Evolutionary conservation across 2,113 vertebrate genomes (phyloP).

Genomic region (Lophius piscatorius): DNA sequence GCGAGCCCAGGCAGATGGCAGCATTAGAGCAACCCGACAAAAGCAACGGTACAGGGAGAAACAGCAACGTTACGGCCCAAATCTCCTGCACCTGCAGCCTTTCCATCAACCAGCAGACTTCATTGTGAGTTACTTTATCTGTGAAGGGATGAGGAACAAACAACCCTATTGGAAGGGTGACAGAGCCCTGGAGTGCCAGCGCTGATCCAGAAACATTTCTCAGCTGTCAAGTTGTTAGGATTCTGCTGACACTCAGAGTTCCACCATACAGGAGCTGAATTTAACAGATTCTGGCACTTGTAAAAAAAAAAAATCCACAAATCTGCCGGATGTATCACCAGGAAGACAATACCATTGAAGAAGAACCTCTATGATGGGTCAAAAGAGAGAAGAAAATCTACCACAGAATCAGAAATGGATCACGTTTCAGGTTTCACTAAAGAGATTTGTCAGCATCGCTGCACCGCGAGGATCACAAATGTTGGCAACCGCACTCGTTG

Average conservation of each 20-base stretch:
- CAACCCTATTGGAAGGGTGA: slow-evolving; percentile 52
- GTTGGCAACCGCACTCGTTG: too few species aligned
- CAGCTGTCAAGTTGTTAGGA: slow-evolving; percentile 44
- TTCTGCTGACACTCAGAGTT: slow-evolving; percentile 33
- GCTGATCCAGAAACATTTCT: slow-evolving; percentile 42
- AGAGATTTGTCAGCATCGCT: too few species aligned
- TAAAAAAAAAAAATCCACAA: slow-evolving; percentile 10
- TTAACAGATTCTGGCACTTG: background rate
- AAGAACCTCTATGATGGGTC: background rate
- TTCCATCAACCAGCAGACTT: slow-evolving; percentile 33
- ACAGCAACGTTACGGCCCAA: too few species aligned
- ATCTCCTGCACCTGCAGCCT: slow-evolving; percentile 8
- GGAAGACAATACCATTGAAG: background rate
- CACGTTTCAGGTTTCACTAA: too few species aligned
- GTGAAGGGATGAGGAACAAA: slow-evolving; percentile 52
- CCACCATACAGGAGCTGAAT: slow-evolving; percentile 10
- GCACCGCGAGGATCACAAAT: too few species aligned
- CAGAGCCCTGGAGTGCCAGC: slow-evolving; percentile 28
- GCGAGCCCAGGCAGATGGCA: slow-evolving; percentile 26
- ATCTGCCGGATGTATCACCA: slow-evolving; percentile 14
- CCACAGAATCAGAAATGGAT: too few species aligned
- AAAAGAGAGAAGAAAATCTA: background rate
- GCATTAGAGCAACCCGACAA: slow-evolving; percentile 12
- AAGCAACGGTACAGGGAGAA: slow-evolving; percentile 14
- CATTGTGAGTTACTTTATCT: slow-evolving; percentile 43